Evolutionary conservation across 1,140 invertebrate species (phyloP).

Genomic region (Drosophila kepulauana): DNA sequence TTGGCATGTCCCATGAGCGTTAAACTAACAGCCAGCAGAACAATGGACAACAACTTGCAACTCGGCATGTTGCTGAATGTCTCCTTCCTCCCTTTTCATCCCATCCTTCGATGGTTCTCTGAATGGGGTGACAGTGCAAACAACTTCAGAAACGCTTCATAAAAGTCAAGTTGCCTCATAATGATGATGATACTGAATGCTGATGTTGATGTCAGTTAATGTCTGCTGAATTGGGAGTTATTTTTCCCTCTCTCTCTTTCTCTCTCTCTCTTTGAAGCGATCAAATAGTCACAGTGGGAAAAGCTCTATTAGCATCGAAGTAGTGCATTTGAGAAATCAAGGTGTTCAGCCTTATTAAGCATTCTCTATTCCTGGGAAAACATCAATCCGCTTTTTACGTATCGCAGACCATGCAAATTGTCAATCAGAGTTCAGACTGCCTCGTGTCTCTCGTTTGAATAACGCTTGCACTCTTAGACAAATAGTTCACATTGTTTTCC

Average conservation of each 20-base stretch:
- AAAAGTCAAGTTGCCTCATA: constrained; percentile 42
- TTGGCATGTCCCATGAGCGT: constrained; percentile 80
- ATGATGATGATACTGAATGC: constrained; percentile 24
- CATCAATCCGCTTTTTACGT: not conserved
- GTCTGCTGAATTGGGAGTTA: constrained; percentile 7
- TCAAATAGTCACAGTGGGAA: constrained; percentile 32
- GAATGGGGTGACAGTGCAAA: constrained; percentile 47
- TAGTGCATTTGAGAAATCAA: not conserved
- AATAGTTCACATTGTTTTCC: constrained; percentile 36
- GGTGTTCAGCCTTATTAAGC: not conserved
- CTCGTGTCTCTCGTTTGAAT: not conserved
- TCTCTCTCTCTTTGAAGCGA: constrained; percentile 27
- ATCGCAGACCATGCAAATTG: constrained; percentile 16
- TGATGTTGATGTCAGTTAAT: constrained; percentile 31
- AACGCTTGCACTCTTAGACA: not conserved
- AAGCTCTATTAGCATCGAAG: not conserved
- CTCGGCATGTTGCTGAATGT: constrained; percentile 18
- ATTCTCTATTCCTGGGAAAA: not conserved
- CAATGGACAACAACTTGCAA: constrained; percentile 71
- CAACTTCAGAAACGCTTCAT: constrained; percentile 51
- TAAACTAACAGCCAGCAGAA: constrained; percentile 76
- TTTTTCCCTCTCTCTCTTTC: not conserved
- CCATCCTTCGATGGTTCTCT: not conserved
- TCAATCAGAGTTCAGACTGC: constrained; percentile 21
- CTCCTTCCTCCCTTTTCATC: no score